phyloP scores from a whole-genome alignment of 2,888 invertebrate genomes.

The Mesoligia furuncula region DNA sequence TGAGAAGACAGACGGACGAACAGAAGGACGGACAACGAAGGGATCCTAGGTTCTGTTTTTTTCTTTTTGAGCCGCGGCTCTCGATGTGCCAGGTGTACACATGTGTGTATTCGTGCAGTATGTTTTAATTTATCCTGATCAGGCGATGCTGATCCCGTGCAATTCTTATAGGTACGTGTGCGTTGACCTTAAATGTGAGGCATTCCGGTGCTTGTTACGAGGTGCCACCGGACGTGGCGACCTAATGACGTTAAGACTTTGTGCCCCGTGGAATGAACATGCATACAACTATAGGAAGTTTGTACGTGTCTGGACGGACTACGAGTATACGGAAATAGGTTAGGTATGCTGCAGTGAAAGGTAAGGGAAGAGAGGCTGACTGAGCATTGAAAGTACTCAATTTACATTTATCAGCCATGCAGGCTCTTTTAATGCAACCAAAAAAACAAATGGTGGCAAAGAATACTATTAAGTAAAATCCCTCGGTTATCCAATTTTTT shows the following conservation, averaged over 20 bases:
- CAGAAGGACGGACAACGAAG: not conserved
- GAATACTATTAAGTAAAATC: not conserved
- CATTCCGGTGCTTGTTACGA: slow-evolving; percentile 61
- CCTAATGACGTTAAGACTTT: slow-evolving; percentile 50
- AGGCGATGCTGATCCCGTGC: not conserved
- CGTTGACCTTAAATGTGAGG: slow-evolving; percentile 53
- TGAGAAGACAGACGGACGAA: not conserved
- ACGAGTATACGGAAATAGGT: not conserved
- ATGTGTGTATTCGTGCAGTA: not conserved
- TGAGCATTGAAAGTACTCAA: no score
- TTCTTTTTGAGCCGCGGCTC: not conserved
- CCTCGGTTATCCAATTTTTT: not conserved
- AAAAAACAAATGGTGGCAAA: not conserved
- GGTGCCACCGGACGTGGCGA: slow-evolving; percentile 35
- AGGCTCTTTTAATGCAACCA: not conserved
- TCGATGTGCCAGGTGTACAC: not conserved
- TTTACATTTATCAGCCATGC: not conserved
- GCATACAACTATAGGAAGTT: not conserved
- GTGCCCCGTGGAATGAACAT: slow-evolving; percentile 28
- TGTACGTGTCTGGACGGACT: not conserved
- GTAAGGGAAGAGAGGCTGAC: not conserved
- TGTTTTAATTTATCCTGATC: not conserved
- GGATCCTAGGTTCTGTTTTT: not conserved
- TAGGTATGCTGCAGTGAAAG: not conserved
- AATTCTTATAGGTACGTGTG: not conserved